Evolutionary conservation across 2,888 invertebrate species (phyloP).

Genomic region (Ophion costatus): DNA sequence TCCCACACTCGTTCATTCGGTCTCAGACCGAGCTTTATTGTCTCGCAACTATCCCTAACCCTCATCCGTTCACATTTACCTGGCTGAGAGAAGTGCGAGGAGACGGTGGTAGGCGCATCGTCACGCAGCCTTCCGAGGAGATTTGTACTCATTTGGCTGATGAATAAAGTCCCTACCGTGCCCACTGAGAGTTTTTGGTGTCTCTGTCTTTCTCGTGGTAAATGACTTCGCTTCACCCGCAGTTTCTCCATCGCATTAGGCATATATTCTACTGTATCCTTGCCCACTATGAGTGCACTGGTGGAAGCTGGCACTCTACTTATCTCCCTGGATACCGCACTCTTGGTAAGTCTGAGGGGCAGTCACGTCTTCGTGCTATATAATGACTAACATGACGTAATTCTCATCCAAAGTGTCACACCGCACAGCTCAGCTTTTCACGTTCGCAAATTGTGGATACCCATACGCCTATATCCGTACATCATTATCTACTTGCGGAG

Average conservation of each 20-base stretch:
- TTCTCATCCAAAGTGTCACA: no score
- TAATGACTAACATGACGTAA: no score
- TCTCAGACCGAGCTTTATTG: slow-evolving; percentile 45
- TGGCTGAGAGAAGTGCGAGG: slow-evolving; percentile 47
- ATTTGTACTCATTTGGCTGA: slow-evolving; percentile 78
- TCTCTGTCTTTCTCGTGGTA: slow-evolving; percentile 59
- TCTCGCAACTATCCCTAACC: slow-evolving; percentile 69
- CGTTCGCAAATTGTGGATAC: no score
- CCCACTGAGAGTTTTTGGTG: slow-evolving; percentile 63
- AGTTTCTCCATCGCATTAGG: slow-evolving; percentile 46
- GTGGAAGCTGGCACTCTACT: slow-evolving; percentile 10
- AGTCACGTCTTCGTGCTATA: background rate
- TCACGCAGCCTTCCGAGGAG: slow-evolving; percentile 64
- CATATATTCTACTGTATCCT: slow-evolving; percentile 32
- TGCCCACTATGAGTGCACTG: background rate
- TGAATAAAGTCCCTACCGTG: slow-evolving; percentile 73
- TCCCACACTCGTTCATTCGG: background rate
- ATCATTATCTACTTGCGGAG: no score
- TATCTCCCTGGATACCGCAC: slow-evolving; percentile 38
- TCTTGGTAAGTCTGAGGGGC: background rate
- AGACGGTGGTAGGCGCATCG: slow-evolving; percentile 23
- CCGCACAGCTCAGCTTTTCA: no score
- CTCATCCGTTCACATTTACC: slow-evolving; percentile 77
- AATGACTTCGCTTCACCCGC: slow-evolving; percentile 69
- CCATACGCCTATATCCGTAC: no score